Percentiles rank a stretch among this genome's conserved stretches.
These are phyloP conservation scores for Bergia sp. DNA, from an alignment of 92 coral and sea anemone genomes.

Conservation along the genomic window DNA sequence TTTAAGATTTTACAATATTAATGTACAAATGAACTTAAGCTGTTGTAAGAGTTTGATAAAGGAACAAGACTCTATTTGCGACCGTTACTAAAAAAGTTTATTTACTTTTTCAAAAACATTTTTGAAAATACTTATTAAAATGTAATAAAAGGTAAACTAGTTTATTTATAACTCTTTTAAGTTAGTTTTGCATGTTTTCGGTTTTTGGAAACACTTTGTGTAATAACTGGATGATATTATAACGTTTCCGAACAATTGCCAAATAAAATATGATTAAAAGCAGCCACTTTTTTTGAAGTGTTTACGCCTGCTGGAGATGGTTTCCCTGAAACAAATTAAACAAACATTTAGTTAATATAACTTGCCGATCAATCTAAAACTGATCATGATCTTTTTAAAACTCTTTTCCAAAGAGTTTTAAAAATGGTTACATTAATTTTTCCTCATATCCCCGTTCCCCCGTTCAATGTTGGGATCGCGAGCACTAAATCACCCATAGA, in stretches of 20 bases:
- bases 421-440: background rate
- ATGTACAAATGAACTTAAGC: conserved; percentile 12
- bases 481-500: conserved; percentile 11
- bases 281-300: background rate
- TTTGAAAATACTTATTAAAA: conserved; percentile 15
- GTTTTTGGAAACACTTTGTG: background rate
- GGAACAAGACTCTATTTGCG: conserved; percentile 11
- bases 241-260: background rate
- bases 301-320: background rate
- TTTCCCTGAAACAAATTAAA: background rate
- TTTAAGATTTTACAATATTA: background rate
- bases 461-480: no score
- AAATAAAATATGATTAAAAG: background rate
- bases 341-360: no score
- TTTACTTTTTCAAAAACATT: background rate
- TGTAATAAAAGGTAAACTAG: background rate
- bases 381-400: background rate
- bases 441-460: background rate
- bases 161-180: background rate
- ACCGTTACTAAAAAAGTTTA: background rate
- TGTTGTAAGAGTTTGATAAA: conserved; percentile 9
- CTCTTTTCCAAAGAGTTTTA: no score
- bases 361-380: background rate
- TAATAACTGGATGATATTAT: background rate
- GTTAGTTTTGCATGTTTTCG: background rate